Evolutionary conservation across 1,140 invertebrate genomes (phyloP), one percentile per base, ranked within the genome.

Genomic region (Diploscapter pachys): DNA sequence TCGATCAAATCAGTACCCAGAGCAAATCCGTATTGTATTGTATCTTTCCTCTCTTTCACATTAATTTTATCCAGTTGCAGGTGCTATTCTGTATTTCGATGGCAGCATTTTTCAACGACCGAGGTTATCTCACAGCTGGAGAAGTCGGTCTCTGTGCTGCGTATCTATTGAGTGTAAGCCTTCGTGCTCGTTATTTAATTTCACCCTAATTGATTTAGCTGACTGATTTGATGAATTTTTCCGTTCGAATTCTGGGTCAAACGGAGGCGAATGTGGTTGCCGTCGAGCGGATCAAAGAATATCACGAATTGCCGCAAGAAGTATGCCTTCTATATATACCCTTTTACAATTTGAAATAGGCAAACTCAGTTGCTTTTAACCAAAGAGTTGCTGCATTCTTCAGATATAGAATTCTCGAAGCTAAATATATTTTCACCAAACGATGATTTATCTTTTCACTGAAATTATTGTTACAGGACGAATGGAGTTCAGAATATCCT

Each of bases 91-190:
- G 31, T 31, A 31, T 31, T 31, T 31, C 31, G 31, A 31, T 31
- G 66, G 51, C 57, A 51, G 56, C 66, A 68, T 52, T 68, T 55
- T 68, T 68, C 66, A 52, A 68, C 50, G n/a, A 68, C 6, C 57
- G n/a, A 5, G 66, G 66, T 8, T 68, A 65, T 6, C 67, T 88
- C 4, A 86, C 80, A 63, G 84, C 87, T 50, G 89, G 89, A 50
- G 81, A 87, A 63, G 88, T 89, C 61, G 89, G 89, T 55, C 83
- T 90, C 48, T 87, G 88, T 4, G 81, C 90, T 56, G 87, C 87
- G 5, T 90, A 90, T 81, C 86, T 89, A 49, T 80, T 90, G 54
- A 87, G 87, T 82, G 88, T 90, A 81, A 87, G 78, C 61, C 31
- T 31, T 31, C 31, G 31, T 31, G 31, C 31, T 31, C 31, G 31